Base-by-base conservation (phyloP, 92 coral and sea anemone species). In the Palythoa caribaeorum region DNA sequence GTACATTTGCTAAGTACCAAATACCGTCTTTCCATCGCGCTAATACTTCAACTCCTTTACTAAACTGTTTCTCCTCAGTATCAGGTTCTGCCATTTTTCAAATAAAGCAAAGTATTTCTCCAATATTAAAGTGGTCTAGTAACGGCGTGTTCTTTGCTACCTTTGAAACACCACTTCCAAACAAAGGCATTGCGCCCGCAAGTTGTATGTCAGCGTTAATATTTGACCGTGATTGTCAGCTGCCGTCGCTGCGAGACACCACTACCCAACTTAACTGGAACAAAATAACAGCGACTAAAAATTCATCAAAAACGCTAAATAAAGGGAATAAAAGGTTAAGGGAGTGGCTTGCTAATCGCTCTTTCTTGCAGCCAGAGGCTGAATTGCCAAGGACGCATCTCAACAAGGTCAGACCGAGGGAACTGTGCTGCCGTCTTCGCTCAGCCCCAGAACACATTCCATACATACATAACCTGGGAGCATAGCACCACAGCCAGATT, bases 21-120 rank as follows among this genome's bases (percentile, higher is more conserved):
- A 81, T 81, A 21, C 86, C 86, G 19, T 81, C 86, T 63, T 54
- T 66, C 86, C 86, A 81, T 81, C 86, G 86, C 44, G 75, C 86
- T 44, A 81, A 68, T 1, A 81, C 86, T 65, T 81, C 86, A 9
- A 65, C 86, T 44, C 75, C 86, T 81, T 81, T 81, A 68, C 86
- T 81, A 38, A 66, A 81, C 76, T 66, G 76, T 36, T 81, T 20
- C 9, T 66, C 74, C 63, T 28, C 86, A 1, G 73, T 44, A 5
- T 65, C 86, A 19, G 44, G 19, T 65, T 81, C 86, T 63, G 76
- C 86, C 86, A 81, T 81, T 81, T 37, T 66, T 14, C 39, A 81
- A 44, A 20, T 13, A 81, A 66, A 40, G 50, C 15, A 17, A 68
- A 65, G 19, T 13, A 17, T 35, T 40, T 62, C 38, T 8, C 59